Evolutionary conservation across 2,888 invertebrate genomes (phyloP).

Genomic region (Aphodius sticticus): DNA sequence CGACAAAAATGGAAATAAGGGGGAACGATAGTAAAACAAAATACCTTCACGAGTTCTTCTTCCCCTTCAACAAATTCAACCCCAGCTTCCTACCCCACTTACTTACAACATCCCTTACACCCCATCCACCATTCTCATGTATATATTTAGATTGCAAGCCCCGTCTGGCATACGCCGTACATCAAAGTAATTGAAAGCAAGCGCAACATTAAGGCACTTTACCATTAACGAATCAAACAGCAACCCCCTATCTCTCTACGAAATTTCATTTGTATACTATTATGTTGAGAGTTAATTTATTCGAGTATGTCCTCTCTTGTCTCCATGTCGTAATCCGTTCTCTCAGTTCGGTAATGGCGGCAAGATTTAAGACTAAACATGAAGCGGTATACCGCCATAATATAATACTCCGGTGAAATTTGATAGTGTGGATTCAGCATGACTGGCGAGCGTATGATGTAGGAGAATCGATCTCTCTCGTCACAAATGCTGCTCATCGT

Average conservation of each 20-base stretch:
- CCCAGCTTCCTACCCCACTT: neutral
- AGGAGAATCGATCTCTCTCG: neutral
- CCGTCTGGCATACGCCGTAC: neutral
- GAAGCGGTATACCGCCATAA: neutral
- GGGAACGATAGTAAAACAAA: neutral
- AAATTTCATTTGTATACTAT: neutral
- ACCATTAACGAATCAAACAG: neutral
- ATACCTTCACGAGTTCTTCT: neutral
- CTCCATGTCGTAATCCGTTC: neutral
- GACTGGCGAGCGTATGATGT: neutral
- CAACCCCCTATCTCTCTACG: neutral
- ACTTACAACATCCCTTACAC: neutral
- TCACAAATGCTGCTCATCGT: neutral
- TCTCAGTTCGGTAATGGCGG: neutral
- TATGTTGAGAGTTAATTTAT: neutral
- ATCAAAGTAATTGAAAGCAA: conserved; percentile 4
- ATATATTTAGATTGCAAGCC: neutral
- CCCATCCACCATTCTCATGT: neutral
- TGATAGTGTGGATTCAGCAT: neutral
- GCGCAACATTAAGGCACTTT: conserved; percentile 4
- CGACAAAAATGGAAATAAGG: neutral
- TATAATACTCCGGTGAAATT: neutral
- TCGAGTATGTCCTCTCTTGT: neutral
- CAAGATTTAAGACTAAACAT: neutral
- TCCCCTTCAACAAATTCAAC: neutral